Conservation (phyloP, 2,888 invertebrate genomes). For the Resseliella maxima region DNA sequence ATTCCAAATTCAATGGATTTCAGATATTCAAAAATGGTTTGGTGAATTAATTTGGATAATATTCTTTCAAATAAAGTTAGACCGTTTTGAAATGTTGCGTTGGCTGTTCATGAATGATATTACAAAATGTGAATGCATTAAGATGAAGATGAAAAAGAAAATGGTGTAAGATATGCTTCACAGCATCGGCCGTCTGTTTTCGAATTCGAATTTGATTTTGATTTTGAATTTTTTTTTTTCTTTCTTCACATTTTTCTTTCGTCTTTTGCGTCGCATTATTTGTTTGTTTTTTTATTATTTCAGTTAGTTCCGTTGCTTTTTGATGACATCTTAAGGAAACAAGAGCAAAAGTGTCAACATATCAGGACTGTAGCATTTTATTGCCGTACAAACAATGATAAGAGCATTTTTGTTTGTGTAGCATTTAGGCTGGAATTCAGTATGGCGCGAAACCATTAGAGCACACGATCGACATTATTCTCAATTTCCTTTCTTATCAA, state of each 20-base stretch:
- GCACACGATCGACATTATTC: neutral
- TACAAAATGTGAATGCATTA: too few relatives aligned
- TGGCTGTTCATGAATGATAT: too few relatives aligned
- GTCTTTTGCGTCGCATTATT: neutral
- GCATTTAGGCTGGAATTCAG: neutral
- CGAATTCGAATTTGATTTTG: neutral
- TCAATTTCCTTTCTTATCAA: conserved; percentile 14
- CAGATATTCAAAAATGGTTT: neutral
- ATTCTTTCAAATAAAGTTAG: too few relatives aligned
- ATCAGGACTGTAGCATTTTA: neutral
- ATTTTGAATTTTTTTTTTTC: neutral
- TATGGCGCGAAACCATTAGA: neutral
- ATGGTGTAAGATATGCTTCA: too few relatives aligned
- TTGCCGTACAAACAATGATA: neutral
- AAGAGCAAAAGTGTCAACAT: neutral
- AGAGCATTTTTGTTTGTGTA: neutral
- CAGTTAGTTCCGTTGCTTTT: neutral
- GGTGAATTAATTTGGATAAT: too few relatives aligned
- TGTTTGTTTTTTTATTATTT: neutral
- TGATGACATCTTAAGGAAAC: neutral
- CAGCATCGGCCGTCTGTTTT: too few relatives aligned
- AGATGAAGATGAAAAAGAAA: too few relatives aligned
- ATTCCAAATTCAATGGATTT: too few relatives aligned
- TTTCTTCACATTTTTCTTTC: neutral
- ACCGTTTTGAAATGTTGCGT: too few relatives aligned